These are phyloP conservation scores for Amphipyra berbera DNA, from an alignment of 2,888 invertebrate species.

Conservation along the genomic window DNA sequence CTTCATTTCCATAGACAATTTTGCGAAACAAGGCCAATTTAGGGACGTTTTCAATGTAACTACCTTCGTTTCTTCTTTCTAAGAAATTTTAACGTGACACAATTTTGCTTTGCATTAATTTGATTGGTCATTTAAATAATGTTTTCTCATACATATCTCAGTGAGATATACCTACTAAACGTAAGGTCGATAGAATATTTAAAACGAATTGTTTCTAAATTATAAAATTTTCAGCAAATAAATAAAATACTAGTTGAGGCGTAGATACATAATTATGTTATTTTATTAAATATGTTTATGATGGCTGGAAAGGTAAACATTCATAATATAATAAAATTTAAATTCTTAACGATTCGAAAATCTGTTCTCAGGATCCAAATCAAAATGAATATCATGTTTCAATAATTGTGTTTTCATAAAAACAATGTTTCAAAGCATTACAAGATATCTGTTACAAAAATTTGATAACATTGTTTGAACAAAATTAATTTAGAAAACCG, in stretches of 20 bases:
- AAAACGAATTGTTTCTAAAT: too few relatives aligned
- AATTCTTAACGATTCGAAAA: not conserved
- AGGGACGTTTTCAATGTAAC: constrained; percentile 20
- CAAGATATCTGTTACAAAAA: constrained; percentile 7
- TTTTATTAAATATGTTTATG: too few relatives aligned
- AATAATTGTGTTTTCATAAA: not conserved
- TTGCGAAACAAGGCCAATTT: constrained; percentile 54
- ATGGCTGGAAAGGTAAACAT: too few relatives aligned
- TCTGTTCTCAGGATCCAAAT: constrained; percentile 1
- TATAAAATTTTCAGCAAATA: too few relatives aligned
- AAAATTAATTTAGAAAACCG: constrained; percentile 4
- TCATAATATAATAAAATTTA: not conserved
- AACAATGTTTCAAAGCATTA: not conserved
- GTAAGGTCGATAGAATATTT: too few relatives aligned
- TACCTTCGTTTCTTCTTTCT: constrained; percentile 39
- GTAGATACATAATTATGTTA: too few relatives aligned
- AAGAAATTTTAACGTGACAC: constrained; percentile 37
- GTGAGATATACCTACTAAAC: not conserved
- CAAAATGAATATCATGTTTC: constrained; percentile 12
- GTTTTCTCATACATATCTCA: constrained; percentile 10
- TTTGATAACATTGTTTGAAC: not conserved
- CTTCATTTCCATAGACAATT: constrained; percentile 56
- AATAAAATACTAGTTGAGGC: too few relatives aligned
- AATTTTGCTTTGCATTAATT: constrained; percentile 36
- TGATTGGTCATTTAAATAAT: constrained; percentile 41